phyloP scores from a whole-genome alignment of 2,797 vertebrate species.

The Pachyuromys duprasi region DNA sequence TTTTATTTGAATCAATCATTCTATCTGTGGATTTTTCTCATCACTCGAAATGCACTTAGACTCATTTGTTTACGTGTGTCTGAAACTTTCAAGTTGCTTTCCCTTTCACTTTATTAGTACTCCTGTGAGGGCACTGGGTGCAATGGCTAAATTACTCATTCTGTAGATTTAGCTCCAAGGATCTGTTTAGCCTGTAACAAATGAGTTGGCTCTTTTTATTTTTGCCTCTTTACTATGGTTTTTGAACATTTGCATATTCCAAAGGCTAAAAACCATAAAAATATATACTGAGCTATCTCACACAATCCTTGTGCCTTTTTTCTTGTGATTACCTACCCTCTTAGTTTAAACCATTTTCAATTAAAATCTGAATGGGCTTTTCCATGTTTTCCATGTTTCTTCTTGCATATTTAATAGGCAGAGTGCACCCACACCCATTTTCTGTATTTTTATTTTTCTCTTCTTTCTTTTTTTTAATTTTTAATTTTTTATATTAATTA shows the following conservation, averaged over 20 bases:
- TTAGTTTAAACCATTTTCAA: background rate
- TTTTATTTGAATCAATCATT: background rate
- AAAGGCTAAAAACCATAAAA: constrained; percentile 59
- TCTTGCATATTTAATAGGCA: background rate
- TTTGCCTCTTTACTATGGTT: constrained; percentile 29
- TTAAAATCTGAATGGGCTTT: background rate
- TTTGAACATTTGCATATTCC: constrained; percentile 37
- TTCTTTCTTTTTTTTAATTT: background rate
- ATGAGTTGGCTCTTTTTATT: background rate
- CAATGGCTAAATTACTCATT: background rate
- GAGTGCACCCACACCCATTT: background rate
- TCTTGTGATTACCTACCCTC: background rate
- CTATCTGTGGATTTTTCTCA: background rate
- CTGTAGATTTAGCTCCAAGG: background rate
- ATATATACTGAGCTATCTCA: background rate
- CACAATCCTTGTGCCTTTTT: background rate
- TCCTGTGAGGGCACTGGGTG: background rate
- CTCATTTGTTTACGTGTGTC: constrained; percentile 3
- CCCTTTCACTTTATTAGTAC: background rate
- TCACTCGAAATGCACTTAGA: background rate
- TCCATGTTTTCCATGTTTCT: background rate
- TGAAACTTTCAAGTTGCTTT: background rate
- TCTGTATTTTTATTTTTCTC: background rate
- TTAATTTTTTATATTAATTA: too few species aligned
- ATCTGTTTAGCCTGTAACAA: background rate